Percentiles rank a stretch among this genome's conserved stretches.
These are phyloP conservation scores for Struthio camelus DNA, from an alignment of 2,113 vertebrate species.

Conservation along the genomic window DNA sequence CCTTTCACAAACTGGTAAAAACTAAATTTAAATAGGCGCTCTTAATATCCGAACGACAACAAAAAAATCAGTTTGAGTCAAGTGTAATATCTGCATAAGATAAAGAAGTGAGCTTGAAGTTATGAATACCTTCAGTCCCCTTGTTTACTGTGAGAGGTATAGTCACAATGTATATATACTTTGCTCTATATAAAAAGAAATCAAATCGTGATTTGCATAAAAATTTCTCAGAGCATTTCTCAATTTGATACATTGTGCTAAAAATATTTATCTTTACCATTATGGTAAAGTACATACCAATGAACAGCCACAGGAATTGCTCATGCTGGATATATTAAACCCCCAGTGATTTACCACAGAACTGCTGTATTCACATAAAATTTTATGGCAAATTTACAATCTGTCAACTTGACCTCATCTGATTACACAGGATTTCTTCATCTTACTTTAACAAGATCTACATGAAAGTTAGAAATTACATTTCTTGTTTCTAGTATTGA, in stretches of 20 bases:
- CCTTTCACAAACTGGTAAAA: constrained; percentile 8
- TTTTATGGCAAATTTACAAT: background rate
- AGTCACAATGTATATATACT: background rate
- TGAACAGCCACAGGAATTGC: constrained; percentile 33
- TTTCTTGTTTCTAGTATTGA: background rate
- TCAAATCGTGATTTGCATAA: constrained; percentile 53
- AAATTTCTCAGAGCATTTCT: constrained; percentile 60
- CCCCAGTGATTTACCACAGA: constrained; percentile 44
- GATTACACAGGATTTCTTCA: background rate
- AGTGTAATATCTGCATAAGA: background rate
- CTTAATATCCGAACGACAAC: background rate
- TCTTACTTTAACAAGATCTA: constrained; percentile 16
- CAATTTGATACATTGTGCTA: constrained; percentile 53
- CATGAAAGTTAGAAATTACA: constrained; percentile 19
- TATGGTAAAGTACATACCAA: background rate
- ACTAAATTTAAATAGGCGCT: background rate
- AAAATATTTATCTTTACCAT: constrained; percentile 59
- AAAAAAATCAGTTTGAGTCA: background rate
- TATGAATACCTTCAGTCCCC: constrained; percentile 11
- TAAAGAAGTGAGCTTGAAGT: background rate
- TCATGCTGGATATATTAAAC: background rate
- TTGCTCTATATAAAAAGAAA: constrained; percentile 26
- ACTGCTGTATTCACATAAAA: constrained; percentile 28
- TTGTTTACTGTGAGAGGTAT: background rate
- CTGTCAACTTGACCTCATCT: constrained; percentile 42